phyloP scores from a whole-genome alignment of 2,888 invertebrate species.

The Cataglyphis livida region DNA sequence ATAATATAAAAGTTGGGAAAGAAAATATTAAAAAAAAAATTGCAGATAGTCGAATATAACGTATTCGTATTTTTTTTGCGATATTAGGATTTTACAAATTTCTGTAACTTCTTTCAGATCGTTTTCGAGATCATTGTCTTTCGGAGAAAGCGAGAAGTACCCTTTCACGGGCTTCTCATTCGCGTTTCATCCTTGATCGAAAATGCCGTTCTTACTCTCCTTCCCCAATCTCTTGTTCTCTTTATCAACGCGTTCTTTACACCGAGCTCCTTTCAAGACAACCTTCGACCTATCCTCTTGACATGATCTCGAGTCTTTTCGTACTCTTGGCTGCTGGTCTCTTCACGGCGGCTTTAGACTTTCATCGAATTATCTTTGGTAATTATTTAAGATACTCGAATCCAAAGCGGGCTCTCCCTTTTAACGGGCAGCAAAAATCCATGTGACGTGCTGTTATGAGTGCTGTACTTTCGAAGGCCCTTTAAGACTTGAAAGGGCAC shows the following conservation, averaged over 20 bases:
- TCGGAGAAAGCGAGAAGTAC: neutral
- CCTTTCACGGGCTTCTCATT: constrained; percentile 8
- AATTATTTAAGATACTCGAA: constrained; percentile 73
- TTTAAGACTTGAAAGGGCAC: constrained; percentile 39
- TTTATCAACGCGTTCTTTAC: constrained; percentile 62
- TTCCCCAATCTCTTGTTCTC: constrained; percentile 62
- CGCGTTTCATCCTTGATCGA: constrained; percentile 57
- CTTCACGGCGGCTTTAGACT: constrained; percentile 69
- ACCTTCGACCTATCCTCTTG: constrained; percentile 40
- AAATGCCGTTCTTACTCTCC: constrained; percentile 52
- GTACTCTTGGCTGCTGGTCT: constrained; percentile 64
- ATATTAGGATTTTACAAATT: neutral
- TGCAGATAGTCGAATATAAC: neutral
- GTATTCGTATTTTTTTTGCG: neutral
- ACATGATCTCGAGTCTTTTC: constrained; percentile 34
- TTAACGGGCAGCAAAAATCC: constrained; percentile 58
- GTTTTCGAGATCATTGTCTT: neutral
- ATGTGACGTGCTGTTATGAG: constrained; percentile 23
- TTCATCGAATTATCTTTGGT: constrained; percentile 73
- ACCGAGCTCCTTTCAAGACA: constrained; percentile 29
- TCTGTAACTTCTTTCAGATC: neutral
- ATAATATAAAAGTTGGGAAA: neutral
- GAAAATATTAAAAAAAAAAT: neutral
- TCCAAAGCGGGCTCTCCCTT: constrained; percentile 43
- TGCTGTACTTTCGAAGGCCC: neutral